Evolutionary conservation across 2,797 vertebrate genomes (phyloP), one percentile per base, ranked within the genome.

Genomic region (Rhinatrema bivittatum): DNA sequence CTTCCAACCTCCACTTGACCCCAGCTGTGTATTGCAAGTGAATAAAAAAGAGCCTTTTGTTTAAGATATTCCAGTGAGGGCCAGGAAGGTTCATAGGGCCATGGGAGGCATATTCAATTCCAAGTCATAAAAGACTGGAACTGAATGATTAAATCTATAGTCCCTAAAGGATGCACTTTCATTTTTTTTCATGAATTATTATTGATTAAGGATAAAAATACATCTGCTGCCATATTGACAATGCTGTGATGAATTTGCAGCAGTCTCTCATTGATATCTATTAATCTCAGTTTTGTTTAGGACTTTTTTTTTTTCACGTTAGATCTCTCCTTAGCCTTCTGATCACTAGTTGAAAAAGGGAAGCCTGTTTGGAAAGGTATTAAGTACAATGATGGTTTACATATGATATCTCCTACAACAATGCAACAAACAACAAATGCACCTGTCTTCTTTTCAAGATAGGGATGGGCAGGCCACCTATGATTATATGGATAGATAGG

Each of bases 11-110:
- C 46, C 55, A 9, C 40, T 46, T 57, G 60, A 68, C 64, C 71
- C 60, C 57, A 53, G 37, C 46, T 41, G 50, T 43, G 46, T 62
- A 70, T 72, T 66, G 50, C 41, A 4, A 36, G 34, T 7, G 55
- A 70, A 65, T 66, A n/a, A n/a, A n/a, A n/a, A 74, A 71, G 22
- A 54, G 50, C 56, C 62, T 64, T 68, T 74, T 74, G 71, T 74
- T 29, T 39, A 50, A 55, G 53, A 26, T 17, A n/a, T n/a, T n/a
- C 40, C 20, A 37, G 11, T 25, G 25, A 26, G 35, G 25, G 16
- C 44, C 29, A 36, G 40, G 36, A 35, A 40, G 37, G 42, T 30
- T 52, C 60, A 39, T 39, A 46, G 47, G 62, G 40, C 38, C 39
- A 36, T 28, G 45, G 63, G 55, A 56, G 52, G 52, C 41, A 16